Conservation (phyloP, 2,113 vertebrate genomes). For the Hippoglossus stenolepis region DNA sequence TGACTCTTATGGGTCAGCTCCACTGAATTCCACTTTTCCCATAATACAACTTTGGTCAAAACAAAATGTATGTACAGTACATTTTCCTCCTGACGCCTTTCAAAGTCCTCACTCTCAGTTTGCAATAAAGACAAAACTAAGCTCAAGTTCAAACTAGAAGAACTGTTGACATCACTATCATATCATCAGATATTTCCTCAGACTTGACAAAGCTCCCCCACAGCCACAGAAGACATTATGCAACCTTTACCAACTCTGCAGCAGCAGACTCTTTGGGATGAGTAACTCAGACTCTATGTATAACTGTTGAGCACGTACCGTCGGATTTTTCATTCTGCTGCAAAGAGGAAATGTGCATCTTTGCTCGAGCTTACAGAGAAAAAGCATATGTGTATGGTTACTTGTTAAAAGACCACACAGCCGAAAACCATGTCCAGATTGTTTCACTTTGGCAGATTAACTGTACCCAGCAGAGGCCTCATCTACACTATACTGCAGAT, state of each 20-base stretch:
- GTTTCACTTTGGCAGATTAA: too few species aligned
- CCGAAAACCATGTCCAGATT: too few species aligned
- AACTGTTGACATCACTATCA: neutral
- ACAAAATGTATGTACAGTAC: too few species aligned
- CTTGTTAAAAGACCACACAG: too few species aligned
- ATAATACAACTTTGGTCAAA: too few species aligned
- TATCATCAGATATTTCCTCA: constrained; percentile 1
- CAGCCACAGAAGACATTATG: neutral
- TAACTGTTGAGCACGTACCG: neutral
- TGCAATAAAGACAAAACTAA: neutral
- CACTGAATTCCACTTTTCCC: too few species aligned
- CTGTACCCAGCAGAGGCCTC: too few species aligned
- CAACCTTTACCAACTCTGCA: neutral
- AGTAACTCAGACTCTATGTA: neutral
- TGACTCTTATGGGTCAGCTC: too few species aligned
- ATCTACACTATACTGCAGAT: too few species aligned
- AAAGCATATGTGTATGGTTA: too few species aligned
- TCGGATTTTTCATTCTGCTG: neutral
- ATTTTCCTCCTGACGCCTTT: too few species aligned
- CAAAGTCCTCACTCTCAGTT: too few species aligned
- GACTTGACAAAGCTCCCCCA: neutral
- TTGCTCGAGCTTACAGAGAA: neutral
- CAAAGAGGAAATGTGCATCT: neutral
- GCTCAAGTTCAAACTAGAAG: neutral
- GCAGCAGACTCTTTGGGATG: neutral